Percentiles rank a stretch among this genome's conserved stretches.
Conservation (phyloP, 23 tunicate genomes). For the Oikopleura albicans region DNA sequence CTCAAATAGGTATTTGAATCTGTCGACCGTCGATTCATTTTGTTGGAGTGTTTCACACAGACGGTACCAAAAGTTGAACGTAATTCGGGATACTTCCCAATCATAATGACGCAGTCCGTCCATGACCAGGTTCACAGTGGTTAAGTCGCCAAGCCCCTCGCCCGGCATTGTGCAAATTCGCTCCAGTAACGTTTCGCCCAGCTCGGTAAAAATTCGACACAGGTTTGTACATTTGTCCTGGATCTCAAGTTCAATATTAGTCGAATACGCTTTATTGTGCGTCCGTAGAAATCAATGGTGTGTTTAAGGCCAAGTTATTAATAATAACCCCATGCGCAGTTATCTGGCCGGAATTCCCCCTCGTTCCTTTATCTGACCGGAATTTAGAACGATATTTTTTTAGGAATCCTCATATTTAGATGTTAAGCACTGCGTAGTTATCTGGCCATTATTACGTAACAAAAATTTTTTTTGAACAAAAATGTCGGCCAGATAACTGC, state of each 20-base stretch:
- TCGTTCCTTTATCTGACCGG: no score
- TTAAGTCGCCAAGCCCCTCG: conserved; percentile 50
- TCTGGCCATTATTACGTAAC: no score
- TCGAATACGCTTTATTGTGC: conserved; percentile 52
- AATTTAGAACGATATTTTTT: no score
- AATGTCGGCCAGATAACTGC: no score
- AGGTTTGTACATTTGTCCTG: conserved; percentile 48
- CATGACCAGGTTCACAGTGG: conserved; percentile 41
- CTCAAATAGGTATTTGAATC: conserved; percentile 42
- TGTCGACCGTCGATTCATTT: not conserved
- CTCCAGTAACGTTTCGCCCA: conserved; percentile 50
- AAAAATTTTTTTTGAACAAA: no score
- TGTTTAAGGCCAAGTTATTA: conserved; percentile 34
- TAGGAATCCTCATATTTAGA: no score
- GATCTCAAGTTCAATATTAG: no score
- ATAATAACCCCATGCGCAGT: conserved; percentile 31
- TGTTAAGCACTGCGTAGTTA: no score
- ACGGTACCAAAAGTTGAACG: conserved; percentile 79
- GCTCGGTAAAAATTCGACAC: conserved; percentile 69
- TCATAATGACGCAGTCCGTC: conserved; percentile 72
- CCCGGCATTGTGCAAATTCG: conserved; percentile 43
- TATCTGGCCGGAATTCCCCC: no score
- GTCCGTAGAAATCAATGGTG: conserved; percentile 65
- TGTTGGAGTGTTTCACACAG: conserved; percentile 37
- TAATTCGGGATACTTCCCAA: conserved; percentile 85